A percentile compares a stretch with the other conserved stretches of the same genome.
phyloP scores from a whole-genome alignment of 2,797 vertebrate genomes.

The Nasua narica region DNA sequence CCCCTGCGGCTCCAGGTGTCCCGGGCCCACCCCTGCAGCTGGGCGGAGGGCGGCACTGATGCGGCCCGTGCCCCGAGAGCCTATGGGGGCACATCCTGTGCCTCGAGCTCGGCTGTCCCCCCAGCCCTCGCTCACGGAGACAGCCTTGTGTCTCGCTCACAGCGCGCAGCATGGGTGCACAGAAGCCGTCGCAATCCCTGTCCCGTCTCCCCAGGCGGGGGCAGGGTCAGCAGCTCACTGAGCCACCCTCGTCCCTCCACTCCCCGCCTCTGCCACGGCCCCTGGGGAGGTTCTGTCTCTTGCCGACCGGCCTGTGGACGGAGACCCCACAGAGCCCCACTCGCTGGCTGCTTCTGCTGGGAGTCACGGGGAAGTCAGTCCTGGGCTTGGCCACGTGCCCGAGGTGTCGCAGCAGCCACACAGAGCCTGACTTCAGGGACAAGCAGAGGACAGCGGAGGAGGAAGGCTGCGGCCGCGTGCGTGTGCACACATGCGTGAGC shows the following conservation, averaged over 20 bases:
- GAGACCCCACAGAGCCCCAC: not conserved
- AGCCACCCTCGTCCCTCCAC: not conserved
- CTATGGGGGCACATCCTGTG: not conserved
- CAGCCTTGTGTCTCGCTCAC: rapidly evolving
- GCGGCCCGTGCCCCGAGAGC: rapidly evolving
- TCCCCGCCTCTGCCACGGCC: not conserved
- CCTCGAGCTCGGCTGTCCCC: too few relatives aligned
- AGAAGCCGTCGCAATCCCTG: not conserved
- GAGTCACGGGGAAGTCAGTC: not conserved
- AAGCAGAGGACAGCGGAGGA: not conserved
- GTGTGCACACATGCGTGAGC: rapidly evolving
- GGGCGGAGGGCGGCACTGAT: rapidly evolving
- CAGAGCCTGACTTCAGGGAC: rapidly evolving
- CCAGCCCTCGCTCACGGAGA: rapidly evolving
- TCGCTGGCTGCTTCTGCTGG: not conserved
- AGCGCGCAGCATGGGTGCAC: rapidly evolving
- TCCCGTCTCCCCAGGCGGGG: not conserved
- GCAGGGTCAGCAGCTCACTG: not conserved
- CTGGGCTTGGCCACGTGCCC: not conserved
- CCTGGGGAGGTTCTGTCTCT: too few relatives aligned
- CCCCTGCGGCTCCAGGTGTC: not conserved
- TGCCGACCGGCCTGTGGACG: not conserved
- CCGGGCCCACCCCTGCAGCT: not conserved
- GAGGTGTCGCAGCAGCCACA: too few relatives aligned
- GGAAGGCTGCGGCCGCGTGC: rapidly evolving